Conservation (phyloP, 1,140 invertebrate species). For the Megalonaias nervosa region DNA sequence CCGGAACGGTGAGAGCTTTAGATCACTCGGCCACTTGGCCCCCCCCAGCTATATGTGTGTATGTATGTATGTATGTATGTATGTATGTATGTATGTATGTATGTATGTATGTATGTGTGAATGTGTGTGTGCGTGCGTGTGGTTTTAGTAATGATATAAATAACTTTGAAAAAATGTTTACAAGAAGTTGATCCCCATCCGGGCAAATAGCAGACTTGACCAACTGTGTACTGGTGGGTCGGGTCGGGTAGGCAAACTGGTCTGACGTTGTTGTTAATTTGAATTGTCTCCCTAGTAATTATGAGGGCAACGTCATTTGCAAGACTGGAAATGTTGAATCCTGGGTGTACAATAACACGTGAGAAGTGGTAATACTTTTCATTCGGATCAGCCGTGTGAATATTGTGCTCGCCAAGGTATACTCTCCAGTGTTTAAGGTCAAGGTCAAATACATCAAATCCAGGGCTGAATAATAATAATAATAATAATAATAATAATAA, state of each 20-base stretch:
- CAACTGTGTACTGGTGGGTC: constrained; percentile 14
- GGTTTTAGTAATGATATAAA: no score
- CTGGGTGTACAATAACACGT: neutral
- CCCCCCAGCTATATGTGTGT: no score
- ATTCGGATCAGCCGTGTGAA: neutral
- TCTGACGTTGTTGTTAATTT: constrained; percentile 17
- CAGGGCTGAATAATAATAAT: neutral
- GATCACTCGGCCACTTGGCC: no score
- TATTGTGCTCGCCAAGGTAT: neutral
- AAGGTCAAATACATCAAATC: neutral
- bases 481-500: neutral
- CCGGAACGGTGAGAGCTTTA: no score
- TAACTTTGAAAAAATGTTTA: neutral
- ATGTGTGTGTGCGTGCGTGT: no score
- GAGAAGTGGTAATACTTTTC: neutral
- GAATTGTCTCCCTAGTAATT: neutral
- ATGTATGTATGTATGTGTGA: no score
- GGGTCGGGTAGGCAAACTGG: constrained; percentile 19
- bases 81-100: no score
- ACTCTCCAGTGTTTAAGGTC: constrained; percentile 1
- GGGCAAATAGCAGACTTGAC: constrained; percentile 22
- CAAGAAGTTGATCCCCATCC: constrained; percentile 24
- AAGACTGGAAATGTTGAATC: neutral
- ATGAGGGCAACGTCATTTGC: neutral
- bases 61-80: no score